phyloP scores from a whole-genome alignment of 2,113 vertebrate genomes.

The Lepidothrix coronata region DNA sequence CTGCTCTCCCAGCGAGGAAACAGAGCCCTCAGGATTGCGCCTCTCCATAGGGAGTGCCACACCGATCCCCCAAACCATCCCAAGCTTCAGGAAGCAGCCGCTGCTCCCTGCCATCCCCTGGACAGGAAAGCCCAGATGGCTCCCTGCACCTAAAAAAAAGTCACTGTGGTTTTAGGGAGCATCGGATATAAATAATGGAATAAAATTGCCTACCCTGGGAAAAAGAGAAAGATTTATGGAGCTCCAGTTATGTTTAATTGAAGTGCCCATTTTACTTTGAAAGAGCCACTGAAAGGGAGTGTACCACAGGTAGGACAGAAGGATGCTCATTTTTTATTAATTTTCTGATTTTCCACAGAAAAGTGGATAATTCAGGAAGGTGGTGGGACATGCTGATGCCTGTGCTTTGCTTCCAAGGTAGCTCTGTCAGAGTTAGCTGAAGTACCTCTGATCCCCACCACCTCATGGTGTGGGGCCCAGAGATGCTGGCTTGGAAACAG shows the following conservation, averaged over 20 bases:
- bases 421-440: background rate
- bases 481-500: background rate
- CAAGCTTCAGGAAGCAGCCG: background rate
- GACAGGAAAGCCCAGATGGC: background rate
- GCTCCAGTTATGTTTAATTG: background rate
- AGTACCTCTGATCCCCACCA: background rate
- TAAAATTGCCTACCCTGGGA: background rate
- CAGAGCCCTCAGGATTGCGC: rapidly evolving
- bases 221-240: background rate
- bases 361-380: background rate
- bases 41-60: background rate
- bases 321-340: background rate
- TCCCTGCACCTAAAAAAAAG: background rate
- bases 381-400: rapidly evolving
- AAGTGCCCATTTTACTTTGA: background rate
- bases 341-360: background rate
- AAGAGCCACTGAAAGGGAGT: background rate
- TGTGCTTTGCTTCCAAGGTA: rapidly evolving
- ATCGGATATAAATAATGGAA: background rate
- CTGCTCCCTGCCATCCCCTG: background rate
- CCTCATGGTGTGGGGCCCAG: rapidly evolving
- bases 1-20: background rate
- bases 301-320: background rate
- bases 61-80: background rate
- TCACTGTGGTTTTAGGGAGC: background rate